These are phyloP conservation scores for Nesometra sesokonis DNA, from an alignment of 35 echinoderm and acorn worm species.

Conservation along the genomic window DNA sequence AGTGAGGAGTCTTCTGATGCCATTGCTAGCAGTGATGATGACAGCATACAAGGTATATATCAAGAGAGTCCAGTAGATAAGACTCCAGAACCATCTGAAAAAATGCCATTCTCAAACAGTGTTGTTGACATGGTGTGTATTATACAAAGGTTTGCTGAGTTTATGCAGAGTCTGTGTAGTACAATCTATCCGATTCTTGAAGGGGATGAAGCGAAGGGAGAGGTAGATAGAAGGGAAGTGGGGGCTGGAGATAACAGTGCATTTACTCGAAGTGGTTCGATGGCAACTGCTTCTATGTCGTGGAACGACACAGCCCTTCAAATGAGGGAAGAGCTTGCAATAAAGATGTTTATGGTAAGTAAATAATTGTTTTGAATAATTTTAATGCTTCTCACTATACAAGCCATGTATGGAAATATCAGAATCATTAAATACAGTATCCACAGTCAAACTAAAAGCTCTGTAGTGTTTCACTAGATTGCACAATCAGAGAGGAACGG, in stretches of 20 bases:
- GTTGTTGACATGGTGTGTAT: constrained; percentile 9
- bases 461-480: no score
- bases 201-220: background rate
- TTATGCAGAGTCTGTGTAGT: background rate
- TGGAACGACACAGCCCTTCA: background rate
- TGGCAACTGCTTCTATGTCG: background rate
- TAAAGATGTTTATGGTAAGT: background rate
- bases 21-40: background rate
- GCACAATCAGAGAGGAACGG: no score
- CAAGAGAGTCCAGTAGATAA: background rate
- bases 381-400: no score
- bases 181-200: background rate
- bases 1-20: background rate
- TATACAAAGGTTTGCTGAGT: background rate
- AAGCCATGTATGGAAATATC: no score
- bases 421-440: no score
- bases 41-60: background rate
- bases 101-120: background rate
- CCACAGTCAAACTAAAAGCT: no score
- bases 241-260: background rate
- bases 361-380: no score
- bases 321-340: background rate
- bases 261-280: background rate
- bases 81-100: background rate
- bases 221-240: background rate